A percentile compares a stretch with the other conserved stretches of the same genome.
Conservation (phyloP, 1,140 invertebrate species). For the Himalopsyche phryganea region DNA sequence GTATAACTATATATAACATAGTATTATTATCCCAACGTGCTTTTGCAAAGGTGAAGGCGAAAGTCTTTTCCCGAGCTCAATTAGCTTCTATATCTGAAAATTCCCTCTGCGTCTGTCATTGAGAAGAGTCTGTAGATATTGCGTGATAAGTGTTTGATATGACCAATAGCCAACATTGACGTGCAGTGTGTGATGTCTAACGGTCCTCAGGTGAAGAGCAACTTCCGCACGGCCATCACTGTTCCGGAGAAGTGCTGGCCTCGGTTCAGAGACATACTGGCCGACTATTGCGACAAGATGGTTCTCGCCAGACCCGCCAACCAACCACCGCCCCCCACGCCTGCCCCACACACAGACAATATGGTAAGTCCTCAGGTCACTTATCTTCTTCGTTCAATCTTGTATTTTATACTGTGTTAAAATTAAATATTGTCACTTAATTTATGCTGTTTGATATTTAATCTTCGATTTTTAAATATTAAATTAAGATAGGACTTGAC, state of each 20-base stretch:
- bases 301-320: conserved; percentile 35
- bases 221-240: conserved; percentile 96
- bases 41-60: too few species aligned
- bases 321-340: conserved; percentile 37
- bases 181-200: conserved; percentile 25
- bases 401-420: too few species aligned
- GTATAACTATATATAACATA: too few species aligned
- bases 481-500: not conserved
- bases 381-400: not conserved
- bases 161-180: conserved; percentile 20
- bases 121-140: too few species aligned
- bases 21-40: too few species aligned
- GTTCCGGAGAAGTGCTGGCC: conserved; percentile 97
- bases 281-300: conserved; percentile 93
- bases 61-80: too few species aligned
- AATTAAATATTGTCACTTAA: too few species aligned
- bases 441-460: too few species aligned
- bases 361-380: conserved; percentile 18
- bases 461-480: too few species aligned
- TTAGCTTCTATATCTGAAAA: too few species aligned
- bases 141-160: not conserved
- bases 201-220: conserved; percentile 81
- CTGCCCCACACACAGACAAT: conserved; percentile 31
- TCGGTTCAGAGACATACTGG: conserved; percentile 92
- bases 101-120: too few species aligned